These are phyloP conservation scores for Oligia latruncula DNA, from an alignment of 2,888 invertebrate species.

Conservation along the genomic window DNA sequence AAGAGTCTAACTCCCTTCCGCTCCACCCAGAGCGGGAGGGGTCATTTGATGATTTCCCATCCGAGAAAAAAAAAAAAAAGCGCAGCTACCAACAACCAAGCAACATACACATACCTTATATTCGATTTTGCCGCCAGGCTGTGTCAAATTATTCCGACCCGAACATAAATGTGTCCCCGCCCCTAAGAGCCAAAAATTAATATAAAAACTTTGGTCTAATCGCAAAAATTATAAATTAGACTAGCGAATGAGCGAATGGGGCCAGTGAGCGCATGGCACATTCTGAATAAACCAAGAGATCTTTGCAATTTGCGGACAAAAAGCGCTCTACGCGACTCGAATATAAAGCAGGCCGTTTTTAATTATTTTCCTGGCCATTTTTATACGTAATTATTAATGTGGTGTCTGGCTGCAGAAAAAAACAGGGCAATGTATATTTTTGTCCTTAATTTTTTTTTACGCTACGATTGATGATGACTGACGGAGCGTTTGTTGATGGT, in stretches of 20 bases:
- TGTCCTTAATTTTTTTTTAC: not conserved
- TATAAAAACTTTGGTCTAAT: slow-evolving; percentile 71
- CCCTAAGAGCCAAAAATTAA: slow-evolving; percentile 59
- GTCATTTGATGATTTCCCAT: no score
- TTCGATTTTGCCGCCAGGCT: no score
- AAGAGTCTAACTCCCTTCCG: no score
- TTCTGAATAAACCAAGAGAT: slow-evolving; percentile 75
- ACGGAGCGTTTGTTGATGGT: not conserved
- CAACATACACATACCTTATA: no score
- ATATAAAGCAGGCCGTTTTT: slow-evolving; percentile 80
- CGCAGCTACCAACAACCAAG: no score
- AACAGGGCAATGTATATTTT: not conserved
- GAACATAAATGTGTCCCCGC: not conserved
- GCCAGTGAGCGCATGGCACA: slow-evolving; percentile 68
- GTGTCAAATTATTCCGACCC: not conserved
- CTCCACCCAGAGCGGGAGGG: no score
- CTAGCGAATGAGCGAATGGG: slow-evolving; percentile 67
- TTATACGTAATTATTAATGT: slow-evolving; percentile 62
- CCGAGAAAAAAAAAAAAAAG: no score
- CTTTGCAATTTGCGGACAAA: slow-evolving; percentile 81
- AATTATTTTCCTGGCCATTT: slow-evolving; percentile 76
- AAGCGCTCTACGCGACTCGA: slow-evolving; percentile 75
- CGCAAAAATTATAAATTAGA: slow-evolving; percentile 76
- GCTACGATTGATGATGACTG: not conserved
- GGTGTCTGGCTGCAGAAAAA: slow-evolving; percentile 39